phyloP scores from a whole-genome alignment of 2,888 invertebrate species.

The Pteria penguin region DNA sequence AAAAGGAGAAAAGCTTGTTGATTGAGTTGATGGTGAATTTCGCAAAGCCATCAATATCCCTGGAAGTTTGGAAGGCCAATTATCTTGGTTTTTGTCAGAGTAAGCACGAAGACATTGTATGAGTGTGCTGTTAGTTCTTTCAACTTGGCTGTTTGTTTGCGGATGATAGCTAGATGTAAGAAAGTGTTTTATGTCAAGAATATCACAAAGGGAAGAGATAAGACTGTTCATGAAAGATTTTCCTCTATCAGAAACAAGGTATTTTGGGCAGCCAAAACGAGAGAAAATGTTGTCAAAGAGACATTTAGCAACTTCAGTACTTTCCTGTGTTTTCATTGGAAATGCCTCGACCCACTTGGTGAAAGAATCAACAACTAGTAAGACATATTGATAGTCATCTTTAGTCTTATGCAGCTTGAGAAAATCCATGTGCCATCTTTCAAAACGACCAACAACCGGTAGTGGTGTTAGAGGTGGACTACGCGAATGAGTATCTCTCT shows the following conservation, averaged over 20 bases:
- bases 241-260: conserved; percentile 40
- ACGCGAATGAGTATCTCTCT: background rate
- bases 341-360: conserved; percentile 49
- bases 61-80: conserved; percentile 44
- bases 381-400: conserved; percentile 44
- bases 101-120: conserved; percentile 37
- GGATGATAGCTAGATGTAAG: no score
- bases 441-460: conserved; percentile 17
- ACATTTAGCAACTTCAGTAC: no score
- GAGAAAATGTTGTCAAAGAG: conserved; percentile 38
- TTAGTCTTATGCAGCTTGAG: conserved; percentile 13
- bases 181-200: no score
- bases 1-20: conserved; percentile 33
- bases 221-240: conserved; percentile 41
- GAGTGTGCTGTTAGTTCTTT: conserved; percentile 42
- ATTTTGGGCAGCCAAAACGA: conserved; percentile 30
- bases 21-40: conserved; percentile 34
- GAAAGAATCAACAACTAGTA: conserved; percentile 47
- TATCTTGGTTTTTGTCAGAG: conserved; percentile 43
- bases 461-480: conserved; percentile 12
- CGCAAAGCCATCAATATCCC: conserved; percentile 40
- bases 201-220: conserved; percentile 38
- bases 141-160: conserved; percentile 38
- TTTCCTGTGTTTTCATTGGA: conserved; percentile 35
- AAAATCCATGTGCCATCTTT: conserved; percentile 26